Evolutionary conservation across 2,113 vertebrate species (phyloP).

Genomic region (Osmerus mordax): DNA sequence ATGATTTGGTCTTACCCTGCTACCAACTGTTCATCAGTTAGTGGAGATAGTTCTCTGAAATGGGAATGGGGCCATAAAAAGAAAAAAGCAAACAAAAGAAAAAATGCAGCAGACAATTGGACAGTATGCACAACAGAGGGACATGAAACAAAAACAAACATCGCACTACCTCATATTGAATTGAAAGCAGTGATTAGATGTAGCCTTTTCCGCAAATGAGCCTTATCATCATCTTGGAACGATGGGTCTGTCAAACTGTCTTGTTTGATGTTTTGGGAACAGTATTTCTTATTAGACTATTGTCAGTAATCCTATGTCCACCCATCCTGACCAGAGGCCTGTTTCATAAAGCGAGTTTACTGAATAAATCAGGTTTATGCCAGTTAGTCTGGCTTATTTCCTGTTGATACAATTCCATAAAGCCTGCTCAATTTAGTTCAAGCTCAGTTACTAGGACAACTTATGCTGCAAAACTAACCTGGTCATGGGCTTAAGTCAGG

Average conservation of each 20-base stretch:
- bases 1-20: conserved; percentile 86
- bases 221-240: not conserved
- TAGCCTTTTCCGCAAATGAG: not conserved
- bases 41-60: conserved; percentile 75
- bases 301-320: too few relatives aligned
- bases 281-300: too few relatives aligned
- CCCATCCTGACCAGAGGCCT: too few relatives aligned
- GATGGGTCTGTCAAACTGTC: not conserved
- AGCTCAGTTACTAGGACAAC: too few relatives aligned
- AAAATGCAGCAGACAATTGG: conserved; percentile 67
- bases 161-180: conserved; percentile 56
- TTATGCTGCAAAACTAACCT: too few relatives aligned
- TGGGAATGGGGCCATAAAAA: conserved; percentile 81
- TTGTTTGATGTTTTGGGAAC: not conserved
- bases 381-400: too few relatives aligned
- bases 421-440: too few relatives aligned
- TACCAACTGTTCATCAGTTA: conserved; percentile 91
- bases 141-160: conserved; percentile 54
- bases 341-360: too few relatives aligned
- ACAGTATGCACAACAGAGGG: conserved; percentile 56
- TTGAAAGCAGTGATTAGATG: conserved; percentile 22
- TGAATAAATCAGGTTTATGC: too few relatives aligned
- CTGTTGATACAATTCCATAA: too few relatives aligned
- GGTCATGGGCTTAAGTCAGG: too few relatives aligned
- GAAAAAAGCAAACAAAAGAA: conserved; percentile 60